A percentile compares a stretch with the other conserved stretches of the same genome.
Conservation (phyloP, 2,113 vertebrate species). For the Petrocephalus microphthalmus region DNA sequence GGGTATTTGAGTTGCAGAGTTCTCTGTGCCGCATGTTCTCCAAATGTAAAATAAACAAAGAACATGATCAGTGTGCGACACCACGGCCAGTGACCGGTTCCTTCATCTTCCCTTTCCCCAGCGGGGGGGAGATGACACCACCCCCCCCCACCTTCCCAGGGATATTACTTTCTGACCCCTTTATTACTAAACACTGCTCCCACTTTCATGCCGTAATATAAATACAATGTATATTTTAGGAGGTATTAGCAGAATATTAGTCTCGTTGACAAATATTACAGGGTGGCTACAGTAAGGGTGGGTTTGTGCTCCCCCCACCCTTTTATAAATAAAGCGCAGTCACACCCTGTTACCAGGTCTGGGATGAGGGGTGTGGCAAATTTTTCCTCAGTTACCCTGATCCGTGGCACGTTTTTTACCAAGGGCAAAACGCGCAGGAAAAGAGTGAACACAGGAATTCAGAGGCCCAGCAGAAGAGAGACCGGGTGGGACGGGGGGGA, state of each 20-base stretch:
- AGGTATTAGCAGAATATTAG: not conserved
- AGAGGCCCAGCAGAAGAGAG: not conserved
- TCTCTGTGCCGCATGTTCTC: not conserved
- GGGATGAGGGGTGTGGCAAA: not conserved
- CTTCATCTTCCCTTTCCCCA: not conserved
- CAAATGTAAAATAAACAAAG: not conserved
- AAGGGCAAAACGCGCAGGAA: not conserved
- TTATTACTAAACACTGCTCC: not conserved
- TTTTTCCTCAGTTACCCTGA: not conserved
- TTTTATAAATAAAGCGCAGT: not conserved
- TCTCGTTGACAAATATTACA: conserved; percentile 2
- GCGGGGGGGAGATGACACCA: not conserved
- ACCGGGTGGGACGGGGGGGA: not conserved
- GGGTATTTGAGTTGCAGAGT: not conserved
- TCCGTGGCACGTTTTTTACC: not conserved
- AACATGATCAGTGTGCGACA: not conserved
- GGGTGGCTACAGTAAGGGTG: not conserved
- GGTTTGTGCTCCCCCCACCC: not conserved
- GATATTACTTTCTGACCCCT: conserved; percentile 8
- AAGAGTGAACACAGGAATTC: not conserved
- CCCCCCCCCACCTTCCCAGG: not conserved
- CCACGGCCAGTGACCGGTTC: not conserved
- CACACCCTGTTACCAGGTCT: not conserved
- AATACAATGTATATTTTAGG: conserved; percentile 16
- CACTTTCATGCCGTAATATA: conserved; percentile 11